These are phyloP conservation scores for Malthinus seriepunctatus DNA, from an alignment of 2,888 invertebrate species.

Conservation along the genomic window DNA sequence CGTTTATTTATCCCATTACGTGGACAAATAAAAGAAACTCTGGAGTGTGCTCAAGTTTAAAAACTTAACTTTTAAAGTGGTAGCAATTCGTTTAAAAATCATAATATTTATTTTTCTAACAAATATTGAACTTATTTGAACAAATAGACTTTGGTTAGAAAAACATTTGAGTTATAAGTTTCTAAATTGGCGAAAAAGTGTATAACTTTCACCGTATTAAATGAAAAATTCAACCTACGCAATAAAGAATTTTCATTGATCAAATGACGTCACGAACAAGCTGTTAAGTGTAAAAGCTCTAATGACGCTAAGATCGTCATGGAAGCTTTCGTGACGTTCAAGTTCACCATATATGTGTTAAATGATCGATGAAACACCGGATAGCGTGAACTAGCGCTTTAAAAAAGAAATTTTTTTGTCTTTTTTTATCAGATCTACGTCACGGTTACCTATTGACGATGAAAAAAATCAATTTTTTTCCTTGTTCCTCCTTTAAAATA, in stretches of 20 bases:
- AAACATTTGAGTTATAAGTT: no score
- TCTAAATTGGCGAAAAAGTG: neutral
- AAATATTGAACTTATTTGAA: neutral
- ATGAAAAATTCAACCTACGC: conserved; percentile 11
- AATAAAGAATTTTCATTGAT: conserved; percentile 12
- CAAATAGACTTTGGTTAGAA: neutral
- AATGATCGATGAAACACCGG: conserved; percentile 27
- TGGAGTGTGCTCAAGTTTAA: conserved; percentile 9
- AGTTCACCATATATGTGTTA: neutral
- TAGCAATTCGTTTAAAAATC: conserved; percentile 6
- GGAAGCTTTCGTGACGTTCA: conserved; percentile 27
- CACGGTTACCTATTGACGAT: conserved; percentile 11
- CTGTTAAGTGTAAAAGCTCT: conserved; percentile 1
- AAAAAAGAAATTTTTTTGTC: conserved; percentile 4
- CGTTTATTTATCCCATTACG: conserved; percentile 15
- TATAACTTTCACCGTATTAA: neutral
- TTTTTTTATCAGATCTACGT: conserved; percentile 10
- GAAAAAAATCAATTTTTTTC: no score
- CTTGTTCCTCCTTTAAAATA: no score
- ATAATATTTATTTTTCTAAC: conserved; percentile 7
- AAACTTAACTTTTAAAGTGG: conserved; percentile 6
- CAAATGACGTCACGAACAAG: conserved; percentile 7
- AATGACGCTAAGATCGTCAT: conserved; percentile 22
- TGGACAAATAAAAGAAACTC: neutral
- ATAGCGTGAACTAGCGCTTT: conserved; percentile 19